phyloP scores from a whole-genome alignment of 2,113 vertebrate species.

The Pungitius pungitius region DNA sequence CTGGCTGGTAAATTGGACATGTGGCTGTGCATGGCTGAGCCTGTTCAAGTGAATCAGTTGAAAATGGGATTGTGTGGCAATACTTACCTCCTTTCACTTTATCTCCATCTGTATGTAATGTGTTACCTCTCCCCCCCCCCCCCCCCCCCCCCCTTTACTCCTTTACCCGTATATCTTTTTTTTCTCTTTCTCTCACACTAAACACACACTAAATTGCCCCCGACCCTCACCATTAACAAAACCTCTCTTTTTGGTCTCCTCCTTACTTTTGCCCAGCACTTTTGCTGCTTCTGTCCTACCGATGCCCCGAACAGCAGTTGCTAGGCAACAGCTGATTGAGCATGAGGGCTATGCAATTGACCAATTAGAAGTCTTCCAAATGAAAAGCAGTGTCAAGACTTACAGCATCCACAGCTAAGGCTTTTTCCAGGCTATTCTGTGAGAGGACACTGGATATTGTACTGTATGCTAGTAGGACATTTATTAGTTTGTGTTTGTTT shows the following conservation, averaged over 20 bases:
- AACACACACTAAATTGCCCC: conserved; percentile 52
- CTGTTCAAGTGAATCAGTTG: conserved; percentile 61
- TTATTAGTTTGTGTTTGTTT: not conserved
- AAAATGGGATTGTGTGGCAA: conserved; percentile 60
- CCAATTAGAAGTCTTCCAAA: conserved; percentile 79
- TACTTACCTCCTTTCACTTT: conserved; percentile 48
- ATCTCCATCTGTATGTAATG: conserved; percentile 25
- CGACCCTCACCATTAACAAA: conserved; percentile 35
- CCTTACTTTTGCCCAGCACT: conserved; percentile 40
- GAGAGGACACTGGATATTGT: conserved; percentile 15
- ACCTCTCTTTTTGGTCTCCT: conserved; percentile 47
- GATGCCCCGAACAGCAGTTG: conserved; percentile 69
- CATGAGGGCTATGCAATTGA: conserved; percentile 76
- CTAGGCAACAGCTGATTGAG: conserved; percentile 81
- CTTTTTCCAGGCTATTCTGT: conserved; percentile 8
- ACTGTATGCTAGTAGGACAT: not conserved
- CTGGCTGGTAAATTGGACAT: conserved; percentile 68
- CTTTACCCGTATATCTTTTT: conserved; percentile 21
- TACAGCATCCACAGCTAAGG: conserved; percentile 46
- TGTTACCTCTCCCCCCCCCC: conserved; percentile 12
- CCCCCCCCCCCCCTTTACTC: not conserved
- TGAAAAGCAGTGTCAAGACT: conserved; percentile 73
- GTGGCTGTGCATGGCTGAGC: conserved; percentile 65
- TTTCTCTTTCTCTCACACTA: conserved; percentile 23
- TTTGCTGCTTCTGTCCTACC: conserved; percentile 41